Evolutionary conservation across 1,140 invertebrate species (phyloP), one percentile per base, ranked within the genome.

Genomic region (Papilio helenus): DNA sequence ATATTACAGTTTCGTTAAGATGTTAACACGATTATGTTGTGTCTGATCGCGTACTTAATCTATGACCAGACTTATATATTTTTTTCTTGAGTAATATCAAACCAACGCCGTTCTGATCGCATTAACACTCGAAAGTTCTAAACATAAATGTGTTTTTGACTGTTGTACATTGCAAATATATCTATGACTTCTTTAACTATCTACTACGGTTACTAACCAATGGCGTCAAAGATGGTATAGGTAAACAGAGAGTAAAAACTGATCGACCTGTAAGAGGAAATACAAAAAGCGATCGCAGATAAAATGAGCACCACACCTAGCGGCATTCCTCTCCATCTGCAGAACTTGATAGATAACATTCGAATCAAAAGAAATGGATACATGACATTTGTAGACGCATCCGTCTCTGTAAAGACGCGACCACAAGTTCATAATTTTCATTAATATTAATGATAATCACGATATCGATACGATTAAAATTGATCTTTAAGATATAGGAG

Each of bases 311-410:
- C 76, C 34, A 77, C 76, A 77, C 76, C 51, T 77, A 65, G 76
- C 76, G 23, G 55, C 51, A 77, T 77, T 77, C 76, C 76, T 42
- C 55, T 65, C 76, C 76, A 42, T 77, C 34, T 77, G 55, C 55
- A 61, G 76, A 29, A 26, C 26, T 65, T 77, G 76, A 77, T 77
- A 65, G 76, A 77, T 77, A 77, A 77, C 76, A 77, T 61, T 65
- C 76, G 76, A 77, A 77, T 77, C 76, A 18, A 77, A 77, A 77
- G 76, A 77, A 77, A 77, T 77, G 76, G 76, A 77, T 77, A 77
- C 76, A 42, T 77, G 76, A 77, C 76, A 77, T 77, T 77, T 61
- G 76, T 77, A 34, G 76, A 65, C 76, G 76, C 55, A 77, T 77
- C 76, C 76, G 76, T 77, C 76, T 76, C 14, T 76, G 74, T 58